A percentile compares a stretch with the other conserved stretches of the same genome.
phyloP scores from a whole-genome alignment of 2,797 vertebrate genomes.

The Monodelphis domestica region DNA sequence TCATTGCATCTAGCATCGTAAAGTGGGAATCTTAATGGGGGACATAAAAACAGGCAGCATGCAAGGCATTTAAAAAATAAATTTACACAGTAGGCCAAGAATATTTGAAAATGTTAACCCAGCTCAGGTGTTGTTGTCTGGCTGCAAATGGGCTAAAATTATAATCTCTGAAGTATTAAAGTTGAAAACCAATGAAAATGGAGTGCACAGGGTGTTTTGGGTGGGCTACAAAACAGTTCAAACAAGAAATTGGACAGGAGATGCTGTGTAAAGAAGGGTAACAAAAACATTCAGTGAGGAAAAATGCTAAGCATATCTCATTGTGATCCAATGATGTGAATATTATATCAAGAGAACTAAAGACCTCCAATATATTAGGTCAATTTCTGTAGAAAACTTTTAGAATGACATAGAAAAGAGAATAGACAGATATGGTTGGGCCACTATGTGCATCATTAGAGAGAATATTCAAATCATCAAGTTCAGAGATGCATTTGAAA shows the following conservation, averaged over 20 bases:
- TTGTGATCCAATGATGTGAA: not conserved
- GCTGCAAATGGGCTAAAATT: not conserved
- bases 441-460: not conserved
- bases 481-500: slow-evolving; percentile 57
- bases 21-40: not conserved
- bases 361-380: not conserved
- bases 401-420: not conserved
- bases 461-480: not conserved
- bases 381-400: not conserved
- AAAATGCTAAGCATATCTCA: not conserved
- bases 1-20: slow-evolving; percentile 11
- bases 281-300: not conserved
- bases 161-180: not conserved
- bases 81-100: not conserved
- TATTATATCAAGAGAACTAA: not conserved
- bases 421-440: not conserved
- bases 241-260: not conserved
- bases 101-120: not conserved
- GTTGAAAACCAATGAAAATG: not conserved
- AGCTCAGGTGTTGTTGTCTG: not conserved
- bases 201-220: not conserved
- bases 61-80: not conserved
- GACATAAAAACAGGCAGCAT: slow-evolving; percentile 31
- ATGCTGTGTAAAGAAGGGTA: not conserved
- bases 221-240: not conserved